phyloP scores from a whole-genome alignment of 2,797 vertebrate genomes.

The Diplodus puntazzo region DNA sequence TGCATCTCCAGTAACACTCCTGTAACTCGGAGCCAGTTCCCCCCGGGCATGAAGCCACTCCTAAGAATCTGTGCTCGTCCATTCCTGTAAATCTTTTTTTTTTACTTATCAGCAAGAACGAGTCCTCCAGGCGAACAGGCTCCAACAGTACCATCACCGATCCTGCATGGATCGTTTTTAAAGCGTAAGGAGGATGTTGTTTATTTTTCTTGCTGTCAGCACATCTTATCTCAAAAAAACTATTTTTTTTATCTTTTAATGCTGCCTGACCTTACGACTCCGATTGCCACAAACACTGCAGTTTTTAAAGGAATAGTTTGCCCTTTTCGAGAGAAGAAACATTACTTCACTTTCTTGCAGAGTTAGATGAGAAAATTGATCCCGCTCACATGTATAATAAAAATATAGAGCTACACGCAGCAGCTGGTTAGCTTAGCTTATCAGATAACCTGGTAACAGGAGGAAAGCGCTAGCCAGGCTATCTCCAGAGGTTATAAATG shows the following conservation, averaged over 20 bases:
- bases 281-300: too few species aligned
- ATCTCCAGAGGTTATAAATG: neutral
- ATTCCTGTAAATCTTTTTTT: neutral
- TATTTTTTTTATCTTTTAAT: neutral
- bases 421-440: neutral
- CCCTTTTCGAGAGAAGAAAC: neutral
- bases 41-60: neutral
- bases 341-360: neutral
- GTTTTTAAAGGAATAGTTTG: neutral
- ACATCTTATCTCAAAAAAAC: neutral
- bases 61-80: constrained; percentile 16
- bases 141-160: neutral
- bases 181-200: neutral
- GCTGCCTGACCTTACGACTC: neutral
- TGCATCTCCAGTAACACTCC: neutral
- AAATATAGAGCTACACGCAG: neutral
- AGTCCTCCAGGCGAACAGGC: constrained; percentile 4
- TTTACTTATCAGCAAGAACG: neutral
- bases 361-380: neutral
- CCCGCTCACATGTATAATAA: neutral
- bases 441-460: neutral
- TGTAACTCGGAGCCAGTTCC: neutral
- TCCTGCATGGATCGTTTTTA: neutral
- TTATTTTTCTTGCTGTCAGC: neutral
- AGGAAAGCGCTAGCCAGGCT: neutral